A percentile compares a stretch with the other conserved stretches of the same genome.
Evolutionary conservation across 92 coral and sea anemone genomes (phyloP).

Genomic region (Meandrina meandrites): DNA sequence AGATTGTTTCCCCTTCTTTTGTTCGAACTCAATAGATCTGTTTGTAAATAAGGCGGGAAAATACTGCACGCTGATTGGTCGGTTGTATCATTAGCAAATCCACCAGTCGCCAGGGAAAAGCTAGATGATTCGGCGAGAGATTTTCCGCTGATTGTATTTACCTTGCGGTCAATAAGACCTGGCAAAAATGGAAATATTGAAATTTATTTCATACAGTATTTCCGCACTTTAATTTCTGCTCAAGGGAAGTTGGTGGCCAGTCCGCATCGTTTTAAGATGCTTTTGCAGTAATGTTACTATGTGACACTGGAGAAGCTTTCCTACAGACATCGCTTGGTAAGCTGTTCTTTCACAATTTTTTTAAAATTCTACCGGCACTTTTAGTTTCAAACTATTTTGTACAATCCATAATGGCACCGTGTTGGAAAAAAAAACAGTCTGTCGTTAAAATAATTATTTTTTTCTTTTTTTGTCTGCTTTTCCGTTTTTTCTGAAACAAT

Average conservation of each 20-base stretch:
- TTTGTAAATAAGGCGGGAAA: slow-evolving; percentile 38
- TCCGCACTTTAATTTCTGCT: slow-evolving; percentile 25
- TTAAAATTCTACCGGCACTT: no score
- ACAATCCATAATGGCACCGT: background rate
- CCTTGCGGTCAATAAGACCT: slow-evolving; percentile 44
- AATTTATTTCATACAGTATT: slow-evolving; percentile 13
- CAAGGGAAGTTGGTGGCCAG: slow-evolving; percentile 14
- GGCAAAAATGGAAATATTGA: slow-evolving; percentile 41
- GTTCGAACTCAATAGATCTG: background rate
- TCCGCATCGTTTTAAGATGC: slow-evolving; percentile 29
- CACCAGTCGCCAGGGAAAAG: slow-evolving; percentile 8
- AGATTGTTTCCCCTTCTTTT: background rate
- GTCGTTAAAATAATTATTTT: background rate
- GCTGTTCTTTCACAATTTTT: background rate
- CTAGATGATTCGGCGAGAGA: slow-evolving; percentile 12
- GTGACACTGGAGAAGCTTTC: slow-evolving; percentile 17
- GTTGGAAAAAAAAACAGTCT: background rate
- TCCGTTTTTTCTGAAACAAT: background rate
- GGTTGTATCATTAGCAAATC: background rate
- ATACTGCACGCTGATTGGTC: slow-evolving; percentile 21
- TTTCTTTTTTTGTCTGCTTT: background rate
- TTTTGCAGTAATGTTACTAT: background rate
- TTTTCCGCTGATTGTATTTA: slow-evolving; percentile 18
- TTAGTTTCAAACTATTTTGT: background rate
- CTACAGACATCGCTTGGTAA: background rate